Evolutionary conservation across 2,113 vertebrate species (phyloP), one percentile per base, ranked within the genome.

Genomic region (Paradoxurus hermaphroditus): DNA sequence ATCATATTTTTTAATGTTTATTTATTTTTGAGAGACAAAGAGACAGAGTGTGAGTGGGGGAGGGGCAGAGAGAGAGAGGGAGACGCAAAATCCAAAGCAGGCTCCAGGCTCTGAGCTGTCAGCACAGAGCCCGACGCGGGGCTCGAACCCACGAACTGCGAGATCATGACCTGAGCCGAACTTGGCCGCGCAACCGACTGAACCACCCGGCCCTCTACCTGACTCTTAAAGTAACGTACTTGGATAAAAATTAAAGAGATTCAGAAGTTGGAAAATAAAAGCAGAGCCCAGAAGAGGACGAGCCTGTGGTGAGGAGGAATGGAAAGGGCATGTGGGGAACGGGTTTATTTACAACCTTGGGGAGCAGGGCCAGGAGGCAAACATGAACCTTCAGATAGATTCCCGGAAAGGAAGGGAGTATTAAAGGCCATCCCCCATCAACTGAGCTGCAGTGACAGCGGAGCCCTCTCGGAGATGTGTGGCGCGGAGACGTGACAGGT

Each of bases 311-410:
- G 44, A 75, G 0, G 3, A 62, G 59, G 39, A 39, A n/a, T 11
- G 21, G 90, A 53, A 79, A 95, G 90, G 27, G 13, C 2, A 65
- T 23, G 14, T 41, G 9, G 49, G 27, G 14, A 77, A 59, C 63
- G 14, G 62, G 89, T 82, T 94, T 92, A 94, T 72, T 97, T 91
- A 86, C 5, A 46, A 29, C 34, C 7, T 34, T 75, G 31, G 46
- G 86, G 62, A 97, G 82, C 83, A 73, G 79, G 39, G 84, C 94
- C 53, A 56, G 94, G 79, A 97, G 53, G 75, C 87, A 56, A 88
- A 25, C 21, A 9, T 14, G 23, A 94, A 78, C 86, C 44, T 73
- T 95, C 65, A 46, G 63, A 41, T 11, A 97, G 86, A 90, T 39
- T 92, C 96, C 77, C 25, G 12, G 62, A 62, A 87, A 13, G 39